Percentiles rank a stretch among this genome's conserved stretches.
These are phyloP conservation scores for Lutjanus argentimaculatus DNA, from an alignment of 2,797 vertebrate genomes.

Conservation along the genomic window DNA sequence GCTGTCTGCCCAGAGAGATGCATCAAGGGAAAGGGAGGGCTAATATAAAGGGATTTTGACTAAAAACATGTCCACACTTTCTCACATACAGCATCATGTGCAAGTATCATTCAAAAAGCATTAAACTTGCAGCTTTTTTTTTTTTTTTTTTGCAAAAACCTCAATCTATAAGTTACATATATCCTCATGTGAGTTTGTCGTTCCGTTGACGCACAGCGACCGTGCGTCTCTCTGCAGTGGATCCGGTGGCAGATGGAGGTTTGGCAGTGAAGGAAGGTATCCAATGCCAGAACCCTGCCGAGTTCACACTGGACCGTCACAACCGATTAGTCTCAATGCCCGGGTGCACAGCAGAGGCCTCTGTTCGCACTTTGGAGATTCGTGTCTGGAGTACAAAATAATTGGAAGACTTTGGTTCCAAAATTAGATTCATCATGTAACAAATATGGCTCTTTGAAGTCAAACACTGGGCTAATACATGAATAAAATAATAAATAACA, in stretches of 20 bases:
- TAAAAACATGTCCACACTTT: neutral
- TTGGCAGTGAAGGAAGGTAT: constrained; percentile 39
- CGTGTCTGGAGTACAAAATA: constrained; percentile 36
- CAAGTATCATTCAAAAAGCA: neutral
- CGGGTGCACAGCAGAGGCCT: constrained; percentile 64
- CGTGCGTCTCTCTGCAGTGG: constrained; percentile 41
- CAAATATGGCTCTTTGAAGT: neutral
- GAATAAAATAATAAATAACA: neutral
- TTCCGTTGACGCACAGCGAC: constrained; percentile 5
- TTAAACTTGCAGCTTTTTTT: neutral
- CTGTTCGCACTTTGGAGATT: constrained; percentile 62
- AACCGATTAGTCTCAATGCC: constrained; percentile 66
- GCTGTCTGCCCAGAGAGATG: neutral
- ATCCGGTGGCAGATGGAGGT: constrained; percentile 84
- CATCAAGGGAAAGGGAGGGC: neutral
- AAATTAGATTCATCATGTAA: neutral
- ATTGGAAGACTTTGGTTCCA: constrained; percentile 16
- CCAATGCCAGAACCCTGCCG: constrained; percentile 75
- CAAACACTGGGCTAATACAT: neutral
- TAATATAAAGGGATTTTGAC: neutral
- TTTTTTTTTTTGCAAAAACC: neutral
- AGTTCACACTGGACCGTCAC: constrained; percentile 65
- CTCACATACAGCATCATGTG: no score
- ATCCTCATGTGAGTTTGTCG: neutral
- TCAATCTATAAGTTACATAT: neutral